phyloP scores from a whole-genome alignment of 2,888 invertebrate genomes.

The Papilio gigon region DNA sequence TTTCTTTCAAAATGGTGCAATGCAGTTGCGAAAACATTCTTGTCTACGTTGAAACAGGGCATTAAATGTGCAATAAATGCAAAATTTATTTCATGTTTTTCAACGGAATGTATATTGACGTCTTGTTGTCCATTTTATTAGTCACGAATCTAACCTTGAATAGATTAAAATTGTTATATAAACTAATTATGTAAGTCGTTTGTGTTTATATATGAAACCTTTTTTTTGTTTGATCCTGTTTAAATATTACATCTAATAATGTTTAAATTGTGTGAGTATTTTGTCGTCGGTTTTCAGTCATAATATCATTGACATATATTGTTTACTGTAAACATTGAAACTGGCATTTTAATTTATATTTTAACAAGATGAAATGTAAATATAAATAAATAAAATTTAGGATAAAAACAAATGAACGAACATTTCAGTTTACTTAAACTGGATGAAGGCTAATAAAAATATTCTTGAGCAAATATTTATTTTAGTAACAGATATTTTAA shows the following conservation, averaged over 20 bases:
- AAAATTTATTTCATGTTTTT: not conserved
- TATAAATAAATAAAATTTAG: not conserved
- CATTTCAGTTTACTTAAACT: not conserved
- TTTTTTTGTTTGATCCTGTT: too few species aligned
- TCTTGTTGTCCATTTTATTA: not conserved
- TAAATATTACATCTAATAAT: too few species aligned
- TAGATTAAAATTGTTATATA: too few species aligned
- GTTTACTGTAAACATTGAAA: not conserved
- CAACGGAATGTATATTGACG: not conserved
- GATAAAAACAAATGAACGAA: not conserved
- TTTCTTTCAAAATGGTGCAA: conserved; percentile 17
- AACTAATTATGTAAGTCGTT: too few species aligned
- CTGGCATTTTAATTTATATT: not conserved
- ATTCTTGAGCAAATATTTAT: conserved; percentile 2
- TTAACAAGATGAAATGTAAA: not conserved
- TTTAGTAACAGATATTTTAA: conserved; percentile 4
- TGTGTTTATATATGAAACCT: too few species aligned
- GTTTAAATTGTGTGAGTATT: too few species aligned
- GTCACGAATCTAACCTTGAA: too few species aligned
- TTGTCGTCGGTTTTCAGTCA: not conserved
- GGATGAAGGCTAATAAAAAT: not conserved
- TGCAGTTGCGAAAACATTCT: conserved; percentile 14
- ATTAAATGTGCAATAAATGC: conserved; percentile 16
- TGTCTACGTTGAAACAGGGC: not conserved
- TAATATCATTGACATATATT: not conserved